Conservation (phyloP, 2,888 invertebrate species). For the Melolontha melolontha region DNA sequence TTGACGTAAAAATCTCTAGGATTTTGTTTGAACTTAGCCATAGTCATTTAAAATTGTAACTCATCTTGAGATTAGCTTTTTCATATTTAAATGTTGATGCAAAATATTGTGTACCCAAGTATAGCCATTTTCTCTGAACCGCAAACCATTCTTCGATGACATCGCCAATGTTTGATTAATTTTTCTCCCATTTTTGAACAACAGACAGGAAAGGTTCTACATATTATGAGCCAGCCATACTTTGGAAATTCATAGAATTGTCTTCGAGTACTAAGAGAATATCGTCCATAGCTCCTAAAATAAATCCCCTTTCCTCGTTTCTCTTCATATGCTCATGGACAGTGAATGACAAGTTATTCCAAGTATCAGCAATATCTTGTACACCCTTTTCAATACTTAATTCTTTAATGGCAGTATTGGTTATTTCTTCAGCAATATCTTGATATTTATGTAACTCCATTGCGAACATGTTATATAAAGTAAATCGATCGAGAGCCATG, state of each 20-base stretch:
- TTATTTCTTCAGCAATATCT: slow-evolving; percentile 87
- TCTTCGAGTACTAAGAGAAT: slow-evolving; percentile 86
- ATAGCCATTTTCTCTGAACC: slow-evolving; percentile 91
- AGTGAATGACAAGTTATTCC: slow-evolving; percentile 75
- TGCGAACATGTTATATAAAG: slow-evolving; percentile 90
- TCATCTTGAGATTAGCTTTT: too few relatives aligned
- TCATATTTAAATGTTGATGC: too few relatives aligned
- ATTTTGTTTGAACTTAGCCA: too few relatives aligned
- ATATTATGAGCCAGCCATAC: slow-evolving; percentile 91
- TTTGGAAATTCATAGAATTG: slow-evolving; percentile 89
- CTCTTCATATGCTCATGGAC: slow-evolving; percentile 78
- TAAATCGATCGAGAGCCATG: slow-evolving; percentile 90
- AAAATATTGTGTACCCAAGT: too few relatives aligned
- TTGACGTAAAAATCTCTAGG: too few relatives aligned
- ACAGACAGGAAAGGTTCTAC: slow-evolving; percentile 87
- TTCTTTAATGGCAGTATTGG: slow-evolving; percentile 90
- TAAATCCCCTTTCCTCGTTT: slow-evolving; percentile 82
- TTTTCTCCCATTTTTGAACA: slow-evolving; percentile 89
- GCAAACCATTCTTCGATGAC: slow-evolving; percentile 87
- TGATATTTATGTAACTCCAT: slow-evolving; percentile 91
- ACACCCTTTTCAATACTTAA: slow-evolving; percentile 91
- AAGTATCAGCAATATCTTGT: slow-evolving; percentile 82
- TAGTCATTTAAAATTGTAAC: too few relatives aligned
- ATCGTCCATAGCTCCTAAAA: slow-evolving; percentile 87
- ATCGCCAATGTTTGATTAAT: slow-evolving; percentile 83